phyloP scores from a whole-genome alignment of 37 sponge, comb jelly and placozoan species.

The Ephydatia muelleri region DNA sequence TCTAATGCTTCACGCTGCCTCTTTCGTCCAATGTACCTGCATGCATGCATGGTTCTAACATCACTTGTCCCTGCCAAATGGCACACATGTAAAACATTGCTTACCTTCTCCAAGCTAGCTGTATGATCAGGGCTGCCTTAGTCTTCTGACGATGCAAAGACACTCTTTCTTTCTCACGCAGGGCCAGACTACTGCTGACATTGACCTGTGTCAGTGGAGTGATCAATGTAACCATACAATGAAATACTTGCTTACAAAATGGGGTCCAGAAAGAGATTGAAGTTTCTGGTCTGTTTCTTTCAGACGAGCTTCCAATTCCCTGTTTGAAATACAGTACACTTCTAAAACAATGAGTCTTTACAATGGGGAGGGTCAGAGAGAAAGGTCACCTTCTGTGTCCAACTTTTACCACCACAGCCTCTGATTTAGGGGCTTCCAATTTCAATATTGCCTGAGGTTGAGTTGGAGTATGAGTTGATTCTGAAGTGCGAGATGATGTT shows the following conservation, averaged over 20 bases:
- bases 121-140: slow-evolving; percentile 88
- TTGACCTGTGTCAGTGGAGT: slow-evolving; percentile 4
- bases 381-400: slow-evolving; percentile 8
- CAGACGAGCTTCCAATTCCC: slow-evolving; percentile 49
- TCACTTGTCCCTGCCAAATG: neutral
- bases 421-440: neutral
- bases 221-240: neutral
- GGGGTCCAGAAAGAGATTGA: neutral
- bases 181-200: slow-evolving; percentile 40
- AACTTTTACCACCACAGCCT: neutral
- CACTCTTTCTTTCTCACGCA: slow-evolving; percentile 68
- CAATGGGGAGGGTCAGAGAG: neutral
- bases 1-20: slow-evolving; percentile 11
- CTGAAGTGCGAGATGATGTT: neutral
- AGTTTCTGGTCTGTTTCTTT: slow-evolving; percentile 29
- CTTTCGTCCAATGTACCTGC: slow-evolving; percentile 34
- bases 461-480: neutral
- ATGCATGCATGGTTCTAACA: neutral
- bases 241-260: neutral
- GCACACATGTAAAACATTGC: neutral
- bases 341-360: neutral
- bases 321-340: slow-evolving; percentile 9
- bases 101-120: slow-evolving; percentile 86
- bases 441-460: neutral
- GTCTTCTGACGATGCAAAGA: slow-evolving; percentile 60